phyloP scores from a whole-genome alignment of 2,113 vertebrate species.

The Myrmophylax atrothorax region DNA sequence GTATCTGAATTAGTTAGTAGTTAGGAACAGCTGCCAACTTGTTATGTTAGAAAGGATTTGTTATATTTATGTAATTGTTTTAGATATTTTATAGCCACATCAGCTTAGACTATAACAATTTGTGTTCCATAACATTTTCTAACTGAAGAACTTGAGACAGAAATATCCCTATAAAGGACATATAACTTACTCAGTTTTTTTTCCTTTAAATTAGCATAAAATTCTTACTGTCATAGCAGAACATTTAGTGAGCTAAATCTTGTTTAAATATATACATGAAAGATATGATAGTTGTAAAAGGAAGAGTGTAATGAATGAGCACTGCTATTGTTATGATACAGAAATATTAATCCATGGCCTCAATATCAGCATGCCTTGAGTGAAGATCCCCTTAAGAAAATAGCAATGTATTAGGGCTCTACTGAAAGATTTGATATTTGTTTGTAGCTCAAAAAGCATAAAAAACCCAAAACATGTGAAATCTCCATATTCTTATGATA shows the following conservation, averaged over 20 bases:
- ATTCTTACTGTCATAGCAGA: neutral
- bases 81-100: neutral
- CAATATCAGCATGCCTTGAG: neutral
- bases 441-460: neutral
- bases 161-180: neutral
- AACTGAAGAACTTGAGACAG: neutral
- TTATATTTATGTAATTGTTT: neutral
- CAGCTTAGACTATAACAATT: neutral
- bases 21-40: neutral
- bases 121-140: neutral
- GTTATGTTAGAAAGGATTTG: neutral
- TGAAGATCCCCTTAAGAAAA: neutral
- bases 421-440: neutral
- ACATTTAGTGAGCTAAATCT: neutral
- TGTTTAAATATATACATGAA: neutral
- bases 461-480: neutral
- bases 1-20: neutral
- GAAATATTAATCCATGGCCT: neutral
- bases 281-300: neutral
- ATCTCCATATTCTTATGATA: neutral
- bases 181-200: neutral
- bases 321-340: neutral
- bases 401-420: neutral
- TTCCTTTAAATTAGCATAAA: constrained; percentile 5
- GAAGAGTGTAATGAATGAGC: neutral